Percentiles rank a stretch among this genome's conserved stretches.
Evolutionary conservation across 2,888 invertebrate genomes (phyloP).

Genomic region (Colletes collaris): DNA sequence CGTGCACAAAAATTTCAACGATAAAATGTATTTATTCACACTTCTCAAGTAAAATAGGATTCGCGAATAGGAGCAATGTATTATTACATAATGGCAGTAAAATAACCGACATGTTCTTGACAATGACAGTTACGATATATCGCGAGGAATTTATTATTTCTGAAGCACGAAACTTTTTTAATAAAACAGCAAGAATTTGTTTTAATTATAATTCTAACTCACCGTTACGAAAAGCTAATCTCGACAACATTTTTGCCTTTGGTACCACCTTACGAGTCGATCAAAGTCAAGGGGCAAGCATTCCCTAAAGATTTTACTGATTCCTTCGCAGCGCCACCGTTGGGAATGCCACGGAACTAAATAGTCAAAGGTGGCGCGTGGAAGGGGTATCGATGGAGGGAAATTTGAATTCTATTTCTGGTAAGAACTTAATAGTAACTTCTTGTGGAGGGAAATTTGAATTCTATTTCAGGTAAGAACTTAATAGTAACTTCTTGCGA

Average conservation of each 20-base stretch:
- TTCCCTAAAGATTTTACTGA: too few relatives aligned
- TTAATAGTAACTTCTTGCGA: too few relatives aligned
- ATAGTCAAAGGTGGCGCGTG: too few relatives aligned
- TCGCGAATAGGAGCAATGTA: slow-evolving; percentile 28
- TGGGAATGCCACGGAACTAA: too few relatives aligned
- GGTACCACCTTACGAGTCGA: slow-evolving; percentile 15
- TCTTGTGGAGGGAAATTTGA: too few relatives aligned
- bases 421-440: too few relatives aligned
- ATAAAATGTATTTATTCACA: background rate
- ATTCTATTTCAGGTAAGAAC: too few relatives aligned
- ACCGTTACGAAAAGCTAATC: slow-evolving; percentile 77
- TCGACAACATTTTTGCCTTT: slow-evolving; percentile 75
- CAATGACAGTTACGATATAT: slow-evolving; percentile 17
- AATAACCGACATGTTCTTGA: slow-evolving; percentile 45
- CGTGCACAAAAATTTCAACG: background rate
- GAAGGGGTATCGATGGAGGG: too few relatives aligned
- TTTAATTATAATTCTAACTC: slow-evolving; percentile 56
- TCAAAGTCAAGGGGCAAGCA: too few relatives aligned
- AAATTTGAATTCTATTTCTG: too few relatives aligned
- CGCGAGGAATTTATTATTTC: background rate
- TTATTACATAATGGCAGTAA: slow-evolving; percentile 73
- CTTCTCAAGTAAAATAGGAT: slow-evolving; percentile 14
- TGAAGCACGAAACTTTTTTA: background rate
- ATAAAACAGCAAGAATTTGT: slow-evolving; percentile 1
- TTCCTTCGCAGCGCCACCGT: too few relatives aligned